Evolutionary conservation across 2,797 vertebrate genomes (phyloP), one percentile per base, ranked within the genome.

Genomic region (Hypotaenidia philippensis): DNA sequence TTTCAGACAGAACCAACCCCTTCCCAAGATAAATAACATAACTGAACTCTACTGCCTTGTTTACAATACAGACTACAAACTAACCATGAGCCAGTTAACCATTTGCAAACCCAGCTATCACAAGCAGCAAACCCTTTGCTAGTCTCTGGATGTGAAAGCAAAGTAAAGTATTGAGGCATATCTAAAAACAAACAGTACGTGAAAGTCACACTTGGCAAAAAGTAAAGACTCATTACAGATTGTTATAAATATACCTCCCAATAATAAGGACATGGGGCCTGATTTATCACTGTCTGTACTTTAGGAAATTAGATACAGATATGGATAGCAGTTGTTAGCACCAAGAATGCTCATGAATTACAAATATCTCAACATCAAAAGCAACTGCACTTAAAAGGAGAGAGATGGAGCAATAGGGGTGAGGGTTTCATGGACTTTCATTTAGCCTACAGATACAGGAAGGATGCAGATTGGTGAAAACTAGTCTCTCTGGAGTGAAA

Each of bases 271-370:
- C 12, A 1, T 0, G 0, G 23, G 79, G 32, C 15, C 36, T 57
- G 25, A 4, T 12, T 82, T 56, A 41, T 34, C 32, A 27, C 1
- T 25, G 2, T 4, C 12, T 7, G 4, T 16, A 40, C 34, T 47
- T 79, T 0, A 47, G 49, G 13, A 34, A 79, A 60, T 87, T 8
- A 47, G 41, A 66, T 31, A 32, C 22, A 47, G 0, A 0, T 7
- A 15, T 0, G 32, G 2, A 15, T 0, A 36, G 2, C 69, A 49
- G 18, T 6, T 2, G 1, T 47, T 34, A 71, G 41, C 36, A 65
- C 1, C n/a, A 27, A 45, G 44, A 75, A 76, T 4, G 14, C 23
- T 61, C 53, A 53, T 15, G 29, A 19, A 26, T 40, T 50, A 59
- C 53, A 83, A 34, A 13, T 41, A 13, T 23, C 66, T 52, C 6